These are phyloP conservation scores for Anoplophora glabripennis DNA, from an alignment of 1,140 invertebrate species.

Conservation along the genomic window DNA sequence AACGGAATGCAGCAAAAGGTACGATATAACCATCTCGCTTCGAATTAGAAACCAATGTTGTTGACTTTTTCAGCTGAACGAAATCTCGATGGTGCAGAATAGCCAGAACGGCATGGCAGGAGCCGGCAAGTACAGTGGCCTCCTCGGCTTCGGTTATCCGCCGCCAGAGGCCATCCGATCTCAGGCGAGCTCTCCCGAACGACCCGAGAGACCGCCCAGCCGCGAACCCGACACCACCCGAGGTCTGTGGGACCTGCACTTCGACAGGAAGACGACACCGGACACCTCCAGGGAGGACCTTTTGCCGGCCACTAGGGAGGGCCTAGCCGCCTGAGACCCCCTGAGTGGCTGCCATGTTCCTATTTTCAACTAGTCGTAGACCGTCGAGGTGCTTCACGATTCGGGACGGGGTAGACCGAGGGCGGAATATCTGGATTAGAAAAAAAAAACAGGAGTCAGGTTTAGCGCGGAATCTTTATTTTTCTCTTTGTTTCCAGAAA, in stretches of 20 bases:
- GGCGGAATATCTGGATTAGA: not conserved
- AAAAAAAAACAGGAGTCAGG: too few species aligned
- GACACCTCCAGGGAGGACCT: conserved; percentile 50
- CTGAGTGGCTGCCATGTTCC: conserved; percentile 40
- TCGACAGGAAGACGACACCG: conserved; percentile 44
- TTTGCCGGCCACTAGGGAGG: conserved; percentile 50
- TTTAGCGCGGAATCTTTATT: too few species aligned
- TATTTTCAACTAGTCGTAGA: conserved; percentile 41
- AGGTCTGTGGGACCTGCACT: conserved; percentile 50
- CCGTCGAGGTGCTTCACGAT: too few species aligned
- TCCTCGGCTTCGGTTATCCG: conserved; percentile 57
- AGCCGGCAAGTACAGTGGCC: conserved; percentile 55
- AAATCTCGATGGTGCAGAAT: conserved; percentile 59
- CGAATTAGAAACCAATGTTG: conserved; percentile 1
- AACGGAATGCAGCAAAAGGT: conserved; percentile 86
- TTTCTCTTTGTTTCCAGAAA: too few species aligned
- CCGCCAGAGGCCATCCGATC: conserved; percentile 46
- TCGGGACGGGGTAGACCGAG: not conserved
- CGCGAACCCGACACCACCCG: conserved; percentile 46
- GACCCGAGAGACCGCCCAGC: conserved; percentile 35
- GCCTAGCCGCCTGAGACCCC: conserved; percentile 51
- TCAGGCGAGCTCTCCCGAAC: conserved; percentile 46
- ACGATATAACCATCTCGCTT: conserved; percentile 8
- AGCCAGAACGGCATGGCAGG: conserved; percentile 55
- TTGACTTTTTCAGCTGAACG: conserved; percentile 54